Evolutionary conservation across 2,888 invertebrate species (phyloP).

Genomic region (Coleophora deauratella): DNA sequence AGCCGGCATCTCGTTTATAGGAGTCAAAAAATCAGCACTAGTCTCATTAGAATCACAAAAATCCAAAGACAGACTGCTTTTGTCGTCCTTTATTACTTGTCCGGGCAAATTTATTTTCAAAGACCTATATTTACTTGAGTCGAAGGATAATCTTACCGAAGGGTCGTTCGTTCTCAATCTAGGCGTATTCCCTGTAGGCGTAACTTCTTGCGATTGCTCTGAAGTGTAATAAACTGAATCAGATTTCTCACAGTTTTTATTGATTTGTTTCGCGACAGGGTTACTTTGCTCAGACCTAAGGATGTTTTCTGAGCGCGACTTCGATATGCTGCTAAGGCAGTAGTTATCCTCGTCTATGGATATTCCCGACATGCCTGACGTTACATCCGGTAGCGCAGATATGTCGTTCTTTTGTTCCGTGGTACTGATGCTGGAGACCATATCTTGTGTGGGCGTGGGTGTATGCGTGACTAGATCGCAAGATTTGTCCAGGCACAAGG

Average conservation of each 20-base stretch:
- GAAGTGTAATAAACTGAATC: conserved; percentile 68
- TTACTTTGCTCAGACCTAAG: conserved; percentile 59
- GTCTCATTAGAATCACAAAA: conserved; percentile 69
- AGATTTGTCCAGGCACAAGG: conserved; percentile 65
- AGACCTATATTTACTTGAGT: conserved; percentile 55
- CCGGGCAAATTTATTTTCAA: conserved; percentile 41
- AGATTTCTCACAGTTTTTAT: conserved; percentile 49
- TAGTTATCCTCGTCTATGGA: conserved; percentile 68
- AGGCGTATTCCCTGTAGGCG: conserved; percentile 53
- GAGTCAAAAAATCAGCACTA: conserved; percentile 66
- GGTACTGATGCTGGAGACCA: conserved; percentile 69
- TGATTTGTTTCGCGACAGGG: conserved; percentile 31
- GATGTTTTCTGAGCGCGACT: conserved; percentile 66
- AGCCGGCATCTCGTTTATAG: conserved; percentile 68
- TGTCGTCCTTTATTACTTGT: conserved; percentile 44
- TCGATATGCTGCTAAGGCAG: conserved; percentile 61
- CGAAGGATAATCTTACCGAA: conserved; percentile 55
- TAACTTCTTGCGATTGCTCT: conserved; percentile 63
- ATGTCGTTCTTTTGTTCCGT: conserved; percentile 63
- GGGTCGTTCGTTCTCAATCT: conserved; percentile 53
- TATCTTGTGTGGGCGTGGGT: conserved; percentile 68
- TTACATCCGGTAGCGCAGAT: conserved; percentile 60
- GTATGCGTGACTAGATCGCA: conserved; percentile 63
- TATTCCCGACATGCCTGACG: conserved; percentile 66
- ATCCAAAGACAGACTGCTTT: conserved; percentile 58